Conservation (phyloP, 2,797 vertebrate species). For the Acanthopagrus latus region DNA sequence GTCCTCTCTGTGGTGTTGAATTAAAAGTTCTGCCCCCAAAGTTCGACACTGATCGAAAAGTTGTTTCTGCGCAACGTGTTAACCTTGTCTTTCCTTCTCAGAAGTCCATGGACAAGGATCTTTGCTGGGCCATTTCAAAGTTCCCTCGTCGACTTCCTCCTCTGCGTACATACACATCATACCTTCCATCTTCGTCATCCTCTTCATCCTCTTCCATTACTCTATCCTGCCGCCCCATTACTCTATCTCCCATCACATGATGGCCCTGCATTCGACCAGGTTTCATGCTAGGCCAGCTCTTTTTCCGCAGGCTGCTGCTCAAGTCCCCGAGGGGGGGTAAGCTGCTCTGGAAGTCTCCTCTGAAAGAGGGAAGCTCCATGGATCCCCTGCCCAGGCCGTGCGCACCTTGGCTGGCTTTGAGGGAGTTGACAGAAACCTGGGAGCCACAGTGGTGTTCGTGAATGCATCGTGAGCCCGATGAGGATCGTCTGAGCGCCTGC, state of each 20-base stretch:
- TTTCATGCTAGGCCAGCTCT: conserved; percentile 92
- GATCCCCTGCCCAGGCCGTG: conserved; percentile 73
- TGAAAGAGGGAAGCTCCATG: conserved; percentile 88
- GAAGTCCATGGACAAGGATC: conserved; percentile 94
- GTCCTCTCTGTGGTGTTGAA: not conserved
- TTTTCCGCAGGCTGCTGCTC: conserved; percentile 83
- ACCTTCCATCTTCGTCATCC: conserved; percentile 73
- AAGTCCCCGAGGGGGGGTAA: conserved; percentile 62
- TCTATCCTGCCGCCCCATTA: conserved; percentile 83
- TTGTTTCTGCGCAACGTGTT: not conserved
- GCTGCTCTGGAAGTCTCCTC: conserved; percentile 83
- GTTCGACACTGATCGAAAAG: conserved; percentile 1
- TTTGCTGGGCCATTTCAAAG: conserved; percentile 89
- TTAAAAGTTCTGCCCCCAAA: not conserved
- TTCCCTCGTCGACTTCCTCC: conserved; percentile 82
- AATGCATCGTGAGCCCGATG: conserved; percentile 91
- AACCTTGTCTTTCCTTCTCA: conserved; percentile 67
- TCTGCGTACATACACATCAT: conserved; percentile 89
- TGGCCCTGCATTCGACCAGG: conserved; percentile 84
- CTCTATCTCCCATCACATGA: conserved; percentile 73
- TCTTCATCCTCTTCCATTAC: conserved; percentile 93
- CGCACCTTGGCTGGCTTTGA: conserved; percentile 78
- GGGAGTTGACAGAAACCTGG: conserved; percentile 86
- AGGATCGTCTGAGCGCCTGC: conserved; percentile 91
- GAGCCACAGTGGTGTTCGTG: conserved; percentile 96